These are phyloP conservation scores for Pectinophora gossypiella DNA, from an alignment of 1,140 invertebrate genomes.

Conservation along the genomic window DNA sequence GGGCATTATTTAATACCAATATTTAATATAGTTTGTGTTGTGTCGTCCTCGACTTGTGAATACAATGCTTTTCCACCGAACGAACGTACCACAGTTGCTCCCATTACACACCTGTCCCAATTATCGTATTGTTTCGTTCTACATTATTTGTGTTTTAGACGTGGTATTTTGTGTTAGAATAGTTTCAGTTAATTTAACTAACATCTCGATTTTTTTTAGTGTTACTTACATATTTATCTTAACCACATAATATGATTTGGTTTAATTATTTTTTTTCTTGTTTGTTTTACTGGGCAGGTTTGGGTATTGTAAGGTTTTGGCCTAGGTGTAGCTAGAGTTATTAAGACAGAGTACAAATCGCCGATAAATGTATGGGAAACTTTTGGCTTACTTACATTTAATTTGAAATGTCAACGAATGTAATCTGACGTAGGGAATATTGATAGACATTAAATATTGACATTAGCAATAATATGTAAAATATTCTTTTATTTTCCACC, in stretches of 20 bases:
- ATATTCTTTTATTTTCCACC: conserved; percentile 66
- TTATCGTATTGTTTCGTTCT: conserved; percentile 49
- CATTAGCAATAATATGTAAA: conserved; percentile 76
- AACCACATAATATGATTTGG: conserved; percentile 39
- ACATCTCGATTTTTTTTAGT: conserved; percentile 21
- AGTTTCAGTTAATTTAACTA: conserved; percentile 47
- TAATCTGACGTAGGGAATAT: conserved; percentile 76
- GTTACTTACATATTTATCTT: conserved; percentile 29
- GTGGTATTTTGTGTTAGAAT: conserved; percentile 59
- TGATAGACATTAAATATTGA: conserved; percentile 75
- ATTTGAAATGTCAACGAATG: conserved; percentile 75
- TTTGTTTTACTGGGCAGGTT: conserved; percentile 70
- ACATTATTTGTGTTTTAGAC: conserved; percentile 40
- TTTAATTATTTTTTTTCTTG: conserved; percentile 35
- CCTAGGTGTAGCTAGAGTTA: conserved; percentile 73
- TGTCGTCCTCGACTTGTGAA: conserved; percentile 55
- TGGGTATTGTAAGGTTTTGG: conserved; percentile 75
- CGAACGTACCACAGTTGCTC: conserved; percentile 5
- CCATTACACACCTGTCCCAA: conserved; percentile 54
- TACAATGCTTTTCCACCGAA: conserved; percentile 33
- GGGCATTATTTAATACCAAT: background rate
- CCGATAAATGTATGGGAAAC: conserved; percentile 54
- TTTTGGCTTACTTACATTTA: conserved; percentile 68
- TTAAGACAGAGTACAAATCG: conserved; percentile 71
- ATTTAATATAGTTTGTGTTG: conserved; percentile 50